Percentiles rank a stretch among this genome's conserved stretches.
Conservation (phyloP, 1,140 invertebrate genomes). For the Lepidurus couesii region DNA sequence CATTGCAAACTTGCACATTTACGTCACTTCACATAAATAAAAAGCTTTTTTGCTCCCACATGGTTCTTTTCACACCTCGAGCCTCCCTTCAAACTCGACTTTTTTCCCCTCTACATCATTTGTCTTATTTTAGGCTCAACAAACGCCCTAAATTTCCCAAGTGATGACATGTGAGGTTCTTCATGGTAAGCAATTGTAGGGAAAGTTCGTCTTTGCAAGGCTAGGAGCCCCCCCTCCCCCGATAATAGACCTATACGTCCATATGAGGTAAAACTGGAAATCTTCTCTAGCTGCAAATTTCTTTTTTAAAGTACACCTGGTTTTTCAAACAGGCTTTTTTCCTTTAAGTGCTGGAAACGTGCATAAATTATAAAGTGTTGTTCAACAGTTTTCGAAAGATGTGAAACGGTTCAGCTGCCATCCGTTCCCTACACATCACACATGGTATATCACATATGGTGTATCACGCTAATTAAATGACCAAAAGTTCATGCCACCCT, state of each 20-base stretch:
- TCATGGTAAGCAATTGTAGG: background rate
- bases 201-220: background rate
- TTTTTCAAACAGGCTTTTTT: no score
- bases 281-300: background rate
- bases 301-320: no score
- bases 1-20: background rate
- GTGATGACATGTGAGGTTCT: slow-evolving; percentile 1
- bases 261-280: background rate
- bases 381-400: no score
- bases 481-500: background rate
- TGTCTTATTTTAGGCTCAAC: slow-evolving; percentile 19
- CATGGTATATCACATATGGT: no score
- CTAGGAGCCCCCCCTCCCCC: background rate
- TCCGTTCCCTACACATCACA: no score
- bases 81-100: background rate
- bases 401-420: no score
- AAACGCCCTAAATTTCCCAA: slow-evolving; percentile 7
- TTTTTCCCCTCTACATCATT: background rate
- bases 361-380: no score
- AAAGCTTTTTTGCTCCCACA: background rate
- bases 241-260: background rate
- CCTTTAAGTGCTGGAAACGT: no score
- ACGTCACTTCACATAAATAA: background rate
- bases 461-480: no score
- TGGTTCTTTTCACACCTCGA: slow-evolving; percentile 10